These are phyloP conservation scores for Pararge aegeria DNA, from an alignment of 1,140 invertebrate genomes.

Conservation along the genomic window DNA sequence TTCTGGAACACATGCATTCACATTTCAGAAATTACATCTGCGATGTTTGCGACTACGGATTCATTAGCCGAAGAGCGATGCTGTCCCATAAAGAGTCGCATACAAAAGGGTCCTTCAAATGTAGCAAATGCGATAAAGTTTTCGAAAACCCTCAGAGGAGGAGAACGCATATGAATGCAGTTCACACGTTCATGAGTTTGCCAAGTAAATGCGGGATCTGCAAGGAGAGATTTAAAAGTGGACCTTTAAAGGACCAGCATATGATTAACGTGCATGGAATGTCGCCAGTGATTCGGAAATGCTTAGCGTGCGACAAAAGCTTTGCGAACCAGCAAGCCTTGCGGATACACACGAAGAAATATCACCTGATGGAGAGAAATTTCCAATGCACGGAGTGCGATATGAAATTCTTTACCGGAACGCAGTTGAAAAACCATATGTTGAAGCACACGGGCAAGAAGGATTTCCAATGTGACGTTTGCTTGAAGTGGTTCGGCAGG, in stretches of 20 bases:
- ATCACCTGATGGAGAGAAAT: background rate
- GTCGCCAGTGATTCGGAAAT: background rate
- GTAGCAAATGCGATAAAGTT: background rate
- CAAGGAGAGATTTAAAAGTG: background rate
- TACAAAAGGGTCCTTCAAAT: background rate
- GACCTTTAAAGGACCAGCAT: background rate
- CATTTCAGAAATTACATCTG: background rate
- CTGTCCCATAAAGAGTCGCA: background rate
- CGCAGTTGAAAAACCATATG: background rate
- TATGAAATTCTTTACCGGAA: background rate
- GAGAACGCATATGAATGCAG: background rate
- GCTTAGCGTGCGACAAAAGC: background rate
- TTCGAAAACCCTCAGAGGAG: background rate
- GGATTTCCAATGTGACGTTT: background rate
- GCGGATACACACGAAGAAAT: background rate
- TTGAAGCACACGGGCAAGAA: background rate
- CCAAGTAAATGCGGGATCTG: background rate
- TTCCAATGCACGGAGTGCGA: background rate
- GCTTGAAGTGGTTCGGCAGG: background rate
- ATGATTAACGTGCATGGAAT: background rate
- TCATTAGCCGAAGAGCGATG: background rate
- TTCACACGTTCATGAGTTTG: background rate
- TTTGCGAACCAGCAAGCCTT: background rate
- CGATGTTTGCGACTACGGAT: background rate
- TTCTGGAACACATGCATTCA: background rate